Evolutionary conservation across 23 tunicate species (phyloP).

Genomic region (Aplidium turbinatum): DNA sequence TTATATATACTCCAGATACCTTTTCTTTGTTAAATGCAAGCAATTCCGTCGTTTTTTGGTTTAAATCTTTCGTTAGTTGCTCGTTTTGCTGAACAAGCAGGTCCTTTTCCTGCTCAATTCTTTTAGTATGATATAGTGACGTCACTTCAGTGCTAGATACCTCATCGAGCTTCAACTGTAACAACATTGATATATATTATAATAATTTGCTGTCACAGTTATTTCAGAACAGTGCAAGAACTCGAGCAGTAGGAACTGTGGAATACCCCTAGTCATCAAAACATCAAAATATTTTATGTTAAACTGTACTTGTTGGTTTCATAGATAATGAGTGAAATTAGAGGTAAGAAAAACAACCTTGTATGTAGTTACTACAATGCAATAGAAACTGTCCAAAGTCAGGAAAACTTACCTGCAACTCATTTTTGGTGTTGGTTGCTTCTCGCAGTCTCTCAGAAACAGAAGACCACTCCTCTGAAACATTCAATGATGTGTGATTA

Average conservation of each 20-base stretch:
- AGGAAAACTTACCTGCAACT: slow-evolving; percentile 45
- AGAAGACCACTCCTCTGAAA: slow-evolving; percentile 73
- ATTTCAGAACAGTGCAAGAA: too few relatives aligned
- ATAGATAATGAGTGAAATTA: too few relatives aligned
- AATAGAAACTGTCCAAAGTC: neutral
- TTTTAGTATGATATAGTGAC: slow-evolving; percentile 53
- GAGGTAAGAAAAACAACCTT: neutral
- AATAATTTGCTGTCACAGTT: too few relatives aligned
- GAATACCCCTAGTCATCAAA: too few relatives aligned
- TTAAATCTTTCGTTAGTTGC: slow-evolving; percentile 48
- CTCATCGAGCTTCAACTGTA: slow-evolving; percentile 72
- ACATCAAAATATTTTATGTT: too few relatives aligned
- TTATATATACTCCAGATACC: too few relatives aligned
- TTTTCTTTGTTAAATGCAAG: slow-evolving; percentile 38
- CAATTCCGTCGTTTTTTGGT: slow-evolving; percentile 41
- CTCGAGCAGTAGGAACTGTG: too few relatives aligned
- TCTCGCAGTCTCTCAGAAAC: slow-evolving; percentile 63
- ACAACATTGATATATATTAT: too few relatives aligned
- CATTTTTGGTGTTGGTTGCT: slow-evolving; percentile 42
- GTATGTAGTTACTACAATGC: neutral
- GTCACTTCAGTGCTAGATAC: slow-evolving; percentile 61
- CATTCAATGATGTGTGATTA: too few relatives aligned
- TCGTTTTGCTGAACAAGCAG: slow-evolving; percentile 48
- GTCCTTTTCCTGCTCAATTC: slow-evolving; percentile 79
- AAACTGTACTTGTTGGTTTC: too few relatives aligned